Base-by-base conservation (phyloP, 2,888 invertebrate species). In the Sminthurides aquaticus region DNA sequence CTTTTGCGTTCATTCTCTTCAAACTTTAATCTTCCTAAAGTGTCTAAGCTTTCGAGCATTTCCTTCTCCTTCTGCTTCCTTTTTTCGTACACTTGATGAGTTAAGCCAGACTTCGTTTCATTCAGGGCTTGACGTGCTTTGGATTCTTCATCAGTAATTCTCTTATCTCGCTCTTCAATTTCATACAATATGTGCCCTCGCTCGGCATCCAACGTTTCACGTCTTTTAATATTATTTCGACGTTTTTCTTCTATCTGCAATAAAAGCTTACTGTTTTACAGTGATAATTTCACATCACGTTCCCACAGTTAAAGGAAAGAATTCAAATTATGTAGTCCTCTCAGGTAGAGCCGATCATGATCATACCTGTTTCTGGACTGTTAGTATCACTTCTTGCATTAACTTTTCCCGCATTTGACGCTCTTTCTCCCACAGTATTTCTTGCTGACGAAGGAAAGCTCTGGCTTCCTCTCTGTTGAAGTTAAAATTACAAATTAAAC, bases 31-130 rank as follows among this genome's bases (percentile, higher is more conserved):
- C 60, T 57, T 1, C 59, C 20, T 54, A 64, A 27, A 43, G 54
- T 56, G 49, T 64, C 64, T 29, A 64, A 54, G 49, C 56, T 60
- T 27, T 60, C 56, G 34, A 64, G 55, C 60, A 64, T 60, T 55
- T 64, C 64, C 48, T 60, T 54, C 48, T 64, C 64, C 49, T 64
- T 64, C 20, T 64, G 60, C 28, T 64, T 64, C 43, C 64, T 49
- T 43, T 60, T 60, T 60, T 64, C 64, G 48, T 64, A 64, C 18
- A 60, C 56, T 48, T 64, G 64, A 54, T 60, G 64, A 56, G 59
- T 60, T 54, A 64, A 56, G 54, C 60, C 24, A 27, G 56, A 25
- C 59, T 59, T 59, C 28, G 24, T 43, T 29, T 49, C 56, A 8
- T 55, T 49, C 24, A 59, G 34, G n/a, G 25, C 18, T 55, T 60